Percentiles rank a stretch among this genome's conserved stretches.
phyloP scores from a whole-genome alignment of 2,888 invertebrate genomes.

The Erpobdella octoculata region DNA sequence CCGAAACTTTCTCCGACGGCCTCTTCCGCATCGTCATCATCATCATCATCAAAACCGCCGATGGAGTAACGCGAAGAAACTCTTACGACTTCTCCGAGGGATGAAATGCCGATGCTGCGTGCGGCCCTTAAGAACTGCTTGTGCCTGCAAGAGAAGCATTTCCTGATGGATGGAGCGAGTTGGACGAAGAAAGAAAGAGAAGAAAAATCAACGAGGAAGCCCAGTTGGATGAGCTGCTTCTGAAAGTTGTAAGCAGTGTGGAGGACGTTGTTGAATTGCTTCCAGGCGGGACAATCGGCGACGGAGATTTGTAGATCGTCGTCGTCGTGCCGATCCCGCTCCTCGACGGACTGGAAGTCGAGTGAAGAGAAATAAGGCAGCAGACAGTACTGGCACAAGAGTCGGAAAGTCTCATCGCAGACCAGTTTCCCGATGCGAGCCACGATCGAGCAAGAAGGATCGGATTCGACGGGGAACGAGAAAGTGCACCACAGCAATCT shows the following conservation, averaged over 20 bases:
- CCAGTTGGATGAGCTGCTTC: not conserved
- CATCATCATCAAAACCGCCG: not conserved
- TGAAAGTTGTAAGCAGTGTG: not conserved
- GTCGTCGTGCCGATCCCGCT: not conserved
- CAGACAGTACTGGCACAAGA: not conserved
- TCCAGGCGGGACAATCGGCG: not conserved
- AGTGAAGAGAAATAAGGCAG: not conserved
- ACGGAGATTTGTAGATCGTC: no score
- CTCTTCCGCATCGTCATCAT: not conserved
- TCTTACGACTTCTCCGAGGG: not conserved
- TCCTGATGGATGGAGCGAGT: not conserved
- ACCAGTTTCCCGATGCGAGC: not conserved
- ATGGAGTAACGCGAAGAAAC: not conserved
- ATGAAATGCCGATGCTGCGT: not conserved
- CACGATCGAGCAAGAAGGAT: not conserved
- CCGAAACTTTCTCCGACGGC: not conserved
- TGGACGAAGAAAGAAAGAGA: not conserved
- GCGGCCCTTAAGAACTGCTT: not conserved
- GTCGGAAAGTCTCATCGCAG: not conserved
- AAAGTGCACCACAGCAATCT: constrained; percentile 3
- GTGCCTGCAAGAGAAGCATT: not conserved
- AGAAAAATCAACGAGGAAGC: not conserved
- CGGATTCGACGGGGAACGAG: not conserved
- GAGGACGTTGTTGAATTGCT: not conserved
- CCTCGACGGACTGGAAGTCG: not conserved